These are phyloP conservation scores for Agrypnus murinus DNA, from an alignment of 2,888 invertebrate genomes.

Conservation along the genomic window DNA sequence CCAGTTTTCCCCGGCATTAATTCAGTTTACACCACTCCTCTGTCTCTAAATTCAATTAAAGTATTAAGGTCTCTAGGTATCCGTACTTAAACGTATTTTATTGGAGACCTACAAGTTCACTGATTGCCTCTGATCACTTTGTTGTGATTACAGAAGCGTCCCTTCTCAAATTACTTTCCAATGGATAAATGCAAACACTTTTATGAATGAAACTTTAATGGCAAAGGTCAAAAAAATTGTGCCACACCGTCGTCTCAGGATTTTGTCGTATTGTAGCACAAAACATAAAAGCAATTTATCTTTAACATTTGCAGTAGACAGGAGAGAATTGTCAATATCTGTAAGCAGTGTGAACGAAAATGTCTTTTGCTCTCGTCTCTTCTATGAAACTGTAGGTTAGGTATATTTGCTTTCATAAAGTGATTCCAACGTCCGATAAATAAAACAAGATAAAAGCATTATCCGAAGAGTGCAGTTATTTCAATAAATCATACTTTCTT, in stretches of 20 bases:
- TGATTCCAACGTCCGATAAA: conserved; percentile 26
- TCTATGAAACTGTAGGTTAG: conserved; percentile 23
- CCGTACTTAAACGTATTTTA: conserved; percentile 31
- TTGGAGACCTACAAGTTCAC: conserved; percentile 35
- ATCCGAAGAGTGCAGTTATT: conserved; percentile 29
- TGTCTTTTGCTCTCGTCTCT: neutral
- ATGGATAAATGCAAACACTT: neutral
- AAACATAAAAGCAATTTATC: conserved; percentile 22
- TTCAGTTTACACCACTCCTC: conserved; percentile 43
- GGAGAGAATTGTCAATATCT: conserved; percentile 21
- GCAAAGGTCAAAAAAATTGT: neutral
- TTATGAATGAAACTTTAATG: neutral
- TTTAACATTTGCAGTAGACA: conserved; percentile 30
- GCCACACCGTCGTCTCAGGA: neutral
- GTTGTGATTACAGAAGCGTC: conserved; percentile 13
- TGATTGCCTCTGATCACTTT: conserved; percentile 31
- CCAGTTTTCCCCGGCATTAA: conserved; percentile 44
- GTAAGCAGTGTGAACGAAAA: conserved; percentile 7
- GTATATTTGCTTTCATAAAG: conserved; percentile 28
- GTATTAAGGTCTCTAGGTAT: conserved; percentile 35
- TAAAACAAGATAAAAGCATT: conserved; percentile 31
- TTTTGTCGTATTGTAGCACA: neutral
- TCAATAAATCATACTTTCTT: conserved; percentile 31
- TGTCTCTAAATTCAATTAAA: conserved; percentile 44
- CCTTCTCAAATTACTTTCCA: neutral